phyloP scores from a whole-genome alignment of 2,888 invertebrate species.

The Trichogramma dendrolimi region DNA sequence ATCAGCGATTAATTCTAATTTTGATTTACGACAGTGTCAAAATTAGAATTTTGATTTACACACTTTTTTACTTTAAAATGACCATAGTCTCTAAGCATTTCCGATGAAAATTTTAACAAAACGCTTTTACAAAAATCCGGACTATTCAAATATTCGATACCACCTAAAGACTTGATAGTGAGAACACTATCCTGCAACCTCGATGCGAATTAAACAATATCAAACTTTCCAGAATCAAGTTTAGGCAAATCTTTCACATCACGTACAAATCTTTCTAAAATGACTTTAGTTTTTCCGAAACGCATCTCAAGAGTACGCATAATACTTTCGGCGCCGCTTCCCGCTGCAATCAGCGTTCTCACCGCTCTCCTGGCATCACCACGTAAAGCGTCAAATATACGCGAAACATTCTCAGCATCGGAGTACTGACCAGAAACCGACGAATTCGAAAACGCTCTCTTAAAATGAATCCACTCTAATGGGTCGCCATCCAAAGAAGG shows the following conservation, averaged over 20 bases:
- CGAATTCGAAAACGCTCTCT: too few species aligned
- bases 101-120: neutral
- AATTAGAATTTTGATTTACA: too few species aligned
- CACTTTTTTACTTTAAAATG: too few species aligned
- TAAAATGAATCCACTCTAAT: neutral
- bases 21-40: too few species aligned
- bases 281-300: neutral
- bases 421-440: neutral
- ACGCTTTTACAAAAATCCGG: neutral
- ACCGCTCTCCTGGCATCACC: neutral
- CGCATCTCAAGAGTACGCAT: neutral
- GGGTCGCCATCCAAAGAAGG: neutral
- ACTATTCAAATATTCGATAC: neutral
- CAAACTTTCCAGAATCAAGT: neutral
- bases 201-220: neutral
- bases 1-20: neutral
- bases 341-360: neutral
- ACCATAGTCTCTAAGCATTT: neutral
- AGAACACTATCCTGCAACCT: neutral
- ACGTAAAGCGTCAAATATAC: neutral
- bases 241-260: neutral
- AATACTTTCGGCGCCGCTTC: neutral
- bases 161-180: neutral
- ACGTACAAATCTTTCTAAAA: neutral
- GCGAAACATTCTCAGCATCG: neutral